phyloP scores from a whole-genome alignment of 2,113 vertebrate species.

The Eublepharis macularius region DNA sequence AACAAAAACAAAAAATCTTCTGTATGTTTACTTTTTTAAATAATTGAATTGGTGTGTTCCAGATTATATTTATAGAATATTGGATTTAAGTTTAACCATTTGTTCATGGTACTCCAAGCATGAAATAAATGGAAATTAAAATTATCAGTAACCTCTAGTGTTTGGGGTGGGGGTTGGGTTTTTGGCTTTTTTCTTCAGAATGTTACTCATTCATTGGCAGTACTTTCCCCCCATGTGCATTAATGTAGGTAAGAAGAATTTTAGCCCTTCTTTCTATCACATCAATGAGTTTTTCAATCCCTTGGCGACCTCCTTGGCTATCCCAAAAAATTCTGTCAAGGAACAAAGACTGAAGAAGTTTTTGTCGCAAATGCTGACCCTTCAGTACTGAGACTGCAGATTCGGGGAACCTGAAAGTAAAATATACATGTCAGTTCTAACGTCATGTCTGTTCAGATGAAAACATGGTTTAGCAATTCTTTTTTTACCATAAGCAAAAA shows the following conservation, averaged over 20 bases:
- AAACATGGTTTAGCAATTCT: constrained; percentile 32
- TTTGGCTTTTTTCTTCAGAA: neutral
- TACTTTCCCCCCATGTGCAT: constrained; percentile 87
- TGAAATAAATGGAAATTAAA: neutral
- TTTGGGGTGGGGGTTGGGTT: neutral
- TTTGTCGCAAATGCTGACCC: constrained; percentile 87
- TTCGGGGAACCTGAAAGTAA: constrained; percentile 86
- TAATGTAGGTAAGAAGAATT: constrained; percentile 92
- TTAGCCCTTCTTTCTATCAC: constrained; percentile 88
- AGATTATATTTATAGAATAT: neutral
- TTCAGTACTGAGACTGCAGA: constrained; percentile 86
- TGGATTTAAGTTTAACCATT: neutral
- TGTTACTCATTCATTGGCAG: constrained; percentile 84
- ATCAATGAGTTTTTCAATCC: constrained; percentile 95
- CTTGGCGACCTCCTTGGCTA: constrained; percentile 91
- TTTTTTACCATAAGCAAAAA: neutral
- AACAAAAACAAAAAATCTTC: constrained; percentile 15
- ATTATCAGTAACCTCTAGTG: constrained; percentile 11
- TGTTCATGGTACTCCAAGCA: neutral
- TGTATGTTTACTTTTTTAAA: neutral
- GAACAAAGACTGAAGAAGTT: constrained; percentile 95
- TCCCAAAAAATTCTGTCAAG: constrained; percentile 94
- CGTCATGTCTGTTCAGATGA: constrained; percentile 25
- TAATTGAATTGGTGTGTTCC: neutral
- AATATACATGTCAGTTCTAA: constrained; percentile 47